A percentile compares a stretch with the other conserved stretches of the same genome.
Evolutionary conservation across 2,113 vertebrate species (phyloP).

Genomic region (Odocoileus virginianus): DNA sequence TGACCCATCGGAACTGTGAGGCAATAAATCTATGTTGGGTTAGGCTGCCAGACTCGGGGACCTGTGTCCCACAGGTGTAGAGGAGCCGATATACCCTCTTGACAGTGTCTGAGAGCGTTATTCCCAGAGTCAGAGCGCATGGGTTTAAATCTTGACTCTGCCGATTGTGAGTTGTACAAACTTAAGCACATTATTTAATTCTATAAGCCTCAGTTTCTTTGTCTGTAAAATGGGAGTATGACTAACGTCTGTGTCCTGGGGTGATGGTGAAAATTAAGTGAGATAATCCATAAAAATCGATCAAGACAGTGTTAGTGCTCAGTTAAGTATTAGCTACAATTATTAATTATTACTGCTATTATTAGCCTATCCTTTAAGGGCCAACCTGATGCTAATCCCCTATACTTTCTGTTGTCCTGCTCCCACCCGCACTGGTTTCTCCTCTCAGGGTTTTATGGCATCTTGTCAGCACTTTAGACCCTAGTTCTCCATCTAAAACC

Average conservation of each 20-base stretch:
- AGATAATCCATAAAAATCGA: fast-evolving
- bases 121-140: fast-evolving
- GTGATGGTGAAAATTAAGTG: not conserved
- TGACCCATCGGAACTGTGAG: too few relatives aligned
- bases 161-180: not conserved
- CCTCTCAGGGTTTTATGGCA: not conserved
- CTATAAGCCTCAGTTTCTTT: not conserved
- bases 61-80: not conserved
- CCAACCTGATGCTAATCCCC: not conserved
- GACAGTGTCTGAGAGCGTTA: too few relatives aligned
- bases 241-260: too few relatives aligned
- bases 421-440: not conserved
- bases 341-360: not conserved
- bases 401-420: fast-evolving
- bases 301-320: not conserved
- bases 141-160: not conserved
- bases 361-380: not conserved
- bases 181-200: not conserved
- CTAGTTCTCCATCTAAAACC: not conserved
- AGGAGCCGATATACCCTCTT: not conserved
- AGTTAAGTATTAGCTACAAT: too few relatives aligned
- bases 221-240: not conserved
- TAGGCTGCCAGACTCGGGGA: not conserved
- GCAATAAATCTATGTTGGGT: fast-evolving
- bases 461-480: not conserved